Conservation (phyloP, 2,113 vertebrate species). For the Fulica atra region DNA sequence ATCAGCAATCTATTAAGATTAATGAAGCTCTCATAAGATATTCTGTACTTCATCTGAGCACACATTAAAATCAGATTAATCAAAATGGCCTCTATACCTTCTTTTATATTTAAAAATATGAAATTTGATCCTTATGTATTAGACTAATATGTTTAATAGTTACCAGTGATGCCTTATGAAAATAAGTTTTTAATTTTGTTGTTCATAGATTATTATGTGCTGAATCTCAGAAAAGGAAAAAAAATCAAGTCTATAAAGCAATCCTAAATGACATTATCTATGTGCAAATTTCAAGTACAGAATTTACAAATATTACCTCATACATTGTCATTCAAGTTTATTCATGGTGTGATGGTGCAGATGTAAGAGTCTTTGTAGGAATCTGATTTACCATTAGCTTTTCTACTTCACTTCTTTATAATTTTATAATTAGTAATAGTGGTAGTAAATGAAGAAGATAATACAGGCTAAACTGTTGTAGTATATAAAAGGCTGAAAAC, state of each 20-base stretch:
- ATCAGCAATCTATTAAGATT: conserved; percentile 55
- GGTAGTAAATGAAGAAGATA: not conserved
- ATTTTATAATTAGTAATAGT: not conserved
- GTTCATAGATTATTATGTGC: not conserved
- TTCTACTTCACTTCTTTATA: not conserved
- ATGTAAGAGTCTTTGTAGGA: not conserved
- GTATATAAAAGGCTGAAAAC: not conserved
- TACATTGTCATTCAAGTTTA: not conserved
- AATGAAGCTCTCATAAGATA: conserved; percentile 7
- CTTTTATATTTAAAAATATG: not conserved
- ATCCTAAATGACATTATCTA: not conserved
- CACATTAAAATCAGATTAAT: conserved; percentile 58
- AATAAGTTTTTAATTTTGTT: not conserved
- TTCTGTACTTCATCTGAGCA: not conserved
- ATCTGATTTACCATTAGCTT: not conserved
- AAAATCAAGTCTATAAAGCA: not conserved
- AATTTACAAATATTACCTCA: not conserved
- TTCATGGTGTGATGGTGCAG: not conserved
- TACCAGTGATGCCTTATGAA: not conserved
- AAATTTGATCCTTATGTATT: not conserved
- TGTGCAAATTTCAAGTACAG: not conserved
- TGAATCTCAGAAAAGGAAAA: not conserved
- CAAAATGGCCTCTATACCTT: not conserved
- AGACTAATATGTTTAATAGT: not conserved
- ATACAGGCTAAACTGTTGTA: not conserved